phyloP scores from a whole-genome alignment of 2,797 vertebrate species.

The Gymnopithys bicolor region DNA sequence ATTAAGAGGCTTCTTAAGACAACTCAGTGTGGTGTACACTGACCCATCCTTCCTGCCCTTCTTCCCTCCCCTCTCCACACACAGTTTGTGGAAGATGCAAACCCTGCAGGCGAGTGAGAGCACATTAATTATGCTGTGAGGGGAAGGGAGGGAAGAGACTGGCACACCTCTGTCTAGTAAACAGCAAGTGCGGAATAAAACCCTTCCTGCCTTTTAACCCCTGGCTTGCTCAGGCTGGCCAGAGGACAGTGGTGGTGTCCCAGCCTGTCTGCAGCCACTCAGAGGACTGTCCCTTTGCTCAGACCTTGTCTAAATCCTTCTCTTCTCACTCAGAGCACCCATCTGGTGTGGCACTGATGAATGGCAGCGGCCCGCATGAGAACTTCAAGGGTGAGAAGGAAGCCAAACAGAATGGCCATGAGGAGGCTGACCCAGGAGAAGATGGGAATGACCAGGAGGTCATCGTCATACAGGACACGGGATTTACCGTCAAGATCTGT shows the following conservation, averaged over 20 bases:
- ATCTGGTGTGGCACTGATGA: slow-evolving; percentile 86
- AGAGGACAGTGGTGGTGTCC: rapidly evolving
- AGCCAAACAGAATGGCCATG: slow-evolving; percentile 82
- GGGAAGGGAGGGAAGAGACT: neutral
- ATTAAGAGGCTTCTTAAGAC: slow-evolving; percentile 35
- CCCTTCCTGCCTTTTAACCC: neutral
- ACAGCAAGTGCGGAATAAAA: neutral
- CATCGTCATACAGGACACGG: slow-evolving; percentile 99
- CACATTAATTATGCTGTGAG: neutral
- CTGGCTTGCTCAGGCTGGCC: neutral
- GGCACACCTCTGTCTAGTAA: neutral
- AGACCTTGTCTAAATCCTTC: neutral
- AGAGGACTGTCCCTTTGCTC: rapidly evolving
- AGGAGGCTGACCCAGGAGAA: slow-evolving; percentile 83
- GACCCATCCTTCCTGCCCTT: slow-evolving; percentile 25
- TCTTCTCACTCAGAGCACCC: slow-evolving; percentile 77
- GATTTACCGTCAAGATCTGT: slow-evolving; percentile 97
- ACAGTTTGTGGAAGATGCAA: neutral
- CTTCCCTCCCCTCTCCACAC: neutral
- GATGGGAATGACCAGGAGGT: slow-evolving; percentile 96
- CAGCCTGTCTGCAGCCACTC: rapidly evolving
- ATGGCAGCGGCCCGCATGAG: slow-evolving; percentile 84
- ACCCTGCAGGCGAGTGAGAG: neutral
- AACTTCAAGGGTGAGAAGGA: slow-evolving; percentile 78
- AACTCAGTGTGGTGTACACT: neutral